Evolutionary conservation across 2,797 vertebrate species (phyloP).

Genomic region (Tolypeutes matacus): DNA sequence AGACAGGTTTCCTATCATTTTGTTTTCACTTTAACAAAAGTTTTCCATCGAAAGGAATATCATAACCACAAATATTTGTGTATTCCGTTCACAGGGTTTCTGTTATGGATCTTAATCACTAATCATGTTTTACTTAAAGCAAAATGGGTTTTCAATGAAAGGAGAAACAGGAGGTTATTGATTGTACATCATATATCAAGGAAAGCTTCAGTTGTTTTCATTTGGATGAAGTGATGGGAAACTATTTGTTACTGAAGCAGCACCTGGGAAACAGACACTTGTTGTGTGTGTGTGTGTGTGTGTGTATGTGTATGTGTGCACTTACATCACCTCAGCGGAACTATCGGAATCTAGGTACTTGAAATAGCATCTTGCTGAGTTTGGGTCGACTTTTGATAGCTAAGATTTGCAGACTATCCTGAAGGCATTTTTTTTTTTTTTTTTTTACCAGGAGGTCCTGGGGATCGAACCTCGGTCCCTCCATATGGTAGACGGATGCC

Average conservation of each 20-base stretch:
- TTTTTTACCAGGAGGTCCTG: no score
- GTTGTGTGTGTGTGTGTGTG: rapidly evolving
- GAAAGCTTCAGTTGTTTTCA: neutral
- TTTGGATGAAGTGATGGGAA: slow-evolving; percentile 9
- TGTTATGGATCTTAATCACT: neutral
- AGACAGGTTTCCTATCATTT: neutral
- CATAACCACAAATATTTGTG: neutral
- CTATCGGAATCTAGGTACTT: neutral
- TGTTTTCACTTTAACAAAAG: slow-evolving; percentile 31
- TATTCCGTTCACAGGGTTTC: slow-evolving; percentile 31
- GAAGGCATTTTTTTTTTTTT: neutral
- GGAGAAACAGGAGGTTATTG: neutral
- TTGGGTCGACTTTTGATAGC: neutral
- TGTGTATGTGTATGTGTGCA: neutral
- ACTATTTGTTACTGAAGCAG: neutral
- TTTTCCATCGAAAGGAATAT: neutral
- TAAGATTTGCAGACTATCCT: neutral
- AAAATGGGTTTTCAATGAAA: slow-evolving; percentile 24
- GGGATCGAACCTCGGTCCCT: no score
- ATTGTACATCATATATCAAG: neutral
- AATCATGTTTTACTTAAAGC: slow-evolving; percentile 67
- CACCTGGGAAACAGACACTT: neutral
- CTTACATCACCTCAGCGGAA: neutral
- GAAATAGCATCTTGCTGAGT: neutral
- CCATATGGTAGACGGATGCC: no score